Evolutionary conservation across 2,113 vertebrate species (phyloP), one percentile per base, ranked within the genome.

Genomic region (Scortum barcoo): DNA sequence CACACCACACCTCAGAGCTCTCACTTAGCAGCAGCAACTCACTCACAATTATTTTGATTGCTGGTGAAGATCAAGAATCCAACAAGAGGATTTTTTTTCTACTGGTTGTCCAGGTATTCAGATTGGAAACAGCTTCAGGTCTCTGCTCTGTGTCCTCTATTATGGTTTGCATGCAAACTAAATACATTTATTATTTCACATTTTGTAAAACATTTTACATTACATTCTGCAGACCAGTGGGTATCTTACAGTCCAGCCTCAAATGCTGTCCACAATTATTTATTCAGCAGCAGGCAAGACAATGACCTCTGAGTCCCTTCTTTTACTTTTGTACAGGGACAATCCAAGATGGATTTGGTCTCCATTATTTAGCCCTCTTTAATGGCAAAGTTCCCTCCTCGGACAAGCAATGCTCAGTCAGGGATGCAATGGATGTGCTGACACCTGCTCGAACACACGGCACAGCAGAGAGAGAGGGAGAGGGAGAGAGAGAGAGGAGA

Each of bases 361-460:
- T 71, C 73, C 66, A 90, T 88, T 78, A 86, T 90, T 83, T 77
- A 82, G 68, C 60, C 57, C 63, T 76, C 74, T 85, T 86, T 84
- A 81, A 85, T 80, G 80, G 62, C 74, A 84, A 71, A 78, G 71
- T 33, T 63, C 54, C 54, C 66, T 3, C 38, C 68, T 53, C 80
- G 67, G 73, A 83, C 82, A 80, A 72, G 72, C 80, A 79, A 81
- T 76, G 73, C 81, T 87, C 83, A 86, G 82, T 88, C 80, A 86
- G 61, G 87, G 74, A 87, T 76, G 85, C 70, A 38, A 58, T 61
- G 66, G 87, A 92, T 86, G 79, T 90, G 87, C 87, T 93, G 90
- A 92, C 87, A 89, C 86, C 86, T 89, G 81, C 79, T 85, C 46
- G 7, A 77, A 86, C 60, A 72, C 78, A 73, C 46, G 68, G 71